Evolutionary conservation across 2,888 invertebrate species (phyloP).

Genomic region (Acanthoscelides obtectus): DNA sequence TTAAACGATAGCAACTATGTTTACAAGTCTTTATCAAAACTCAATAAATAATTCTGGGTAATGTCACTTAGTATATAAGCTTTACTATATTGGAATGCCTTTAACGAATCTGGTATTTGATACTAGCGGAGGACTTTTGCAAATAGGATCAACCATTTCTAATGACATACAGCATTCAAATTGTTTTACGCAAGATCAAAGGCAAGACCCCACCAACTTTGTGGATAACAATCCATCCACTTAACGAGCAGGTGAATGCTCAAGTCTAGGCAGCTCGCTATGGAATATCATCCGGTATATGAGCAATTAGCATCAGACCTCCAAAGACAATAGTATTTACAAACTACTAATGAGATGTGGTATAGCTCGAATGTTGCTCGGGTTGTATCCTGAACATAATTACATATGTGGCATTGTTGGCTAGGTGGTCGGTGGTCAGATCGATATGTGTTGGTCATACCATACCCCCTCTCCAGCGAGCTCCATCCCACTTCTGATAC

Average conservation of each 20-base stretch:
- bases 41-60: too few relatives aligned
- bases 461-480: not conserved
- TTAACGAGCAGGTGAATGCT: not conserved
- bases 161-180: too few relatives aligned
- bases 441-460: not conserved
- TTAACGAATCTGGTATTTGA: too few relatives aligned
- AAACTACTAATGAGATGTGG: conserved; percentile 17
- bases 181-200: too few relatives aligned
- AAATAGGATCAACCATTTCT: too few relatives aligned
- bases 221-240: too few relatives aligned
- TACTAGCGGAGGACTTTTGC: too few relatives aligned
- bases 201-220: too few relatives aligned
- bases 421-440: not conserved
- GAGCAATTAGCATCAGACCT: conserved; percentile 1
- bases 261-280: not conserved
- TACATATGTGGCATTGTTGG: conserved; percentile 11
- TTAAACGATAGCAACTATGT: too few relatives aligned
- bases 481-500: not conserved
- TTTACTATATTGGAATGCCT: too few relatives aligned
- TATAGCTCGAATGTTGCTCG: conserved; percentile 8
- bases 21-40: too few relatives aligned
- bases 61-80: too few relatives aligned
- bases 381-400: conserved; percentile 15
- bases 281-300: not conserved
- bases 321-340: conserved; percentile 16